Evolutionary conservation across 2,888 invertebrate species (phyloP).

Genomic region (Ennomos fuscantarius): DNA sequence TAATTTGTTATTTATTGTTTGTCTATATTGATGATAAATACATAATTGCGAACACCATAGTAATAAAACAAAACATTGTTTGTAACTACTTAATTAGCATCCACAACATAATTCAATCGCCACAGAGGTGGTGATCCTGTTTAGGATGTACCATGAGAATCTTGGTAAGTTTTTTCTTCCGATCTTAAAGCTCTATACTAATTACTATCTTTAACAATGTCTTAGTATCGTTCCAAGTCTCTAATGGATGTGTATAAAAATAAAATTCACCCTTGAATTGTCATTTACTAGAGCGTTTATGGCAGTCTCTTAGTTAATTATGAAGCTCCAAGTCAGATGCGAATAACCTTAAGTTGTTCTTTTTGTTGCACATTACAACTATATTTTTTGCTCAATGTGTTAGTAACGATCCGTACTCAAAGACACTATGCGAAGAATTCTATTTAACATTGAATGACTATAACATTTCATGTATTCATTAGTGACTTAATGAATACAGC

Average conservation of each 20-base stretch:
- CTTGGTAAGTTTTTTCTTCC: slow-evolving; percentile 1
- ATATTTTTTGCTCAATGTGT: slow-evolving; percentile 27
- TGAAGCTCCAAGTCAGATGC: slow-evolving; percentile 26
- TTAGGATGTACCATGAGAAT: not conserved
- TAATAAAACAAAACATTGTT: too few relatives aligned
- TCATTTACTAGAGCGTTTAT: slow-evolving; percentile 11
- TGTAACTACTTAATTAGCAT: too few relatives aligned
- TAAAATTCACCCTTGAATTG: slow-evolving; percentile 7
- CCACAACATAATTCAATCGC: too few relatives aligned
- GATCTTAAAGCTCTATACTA: not conserved
- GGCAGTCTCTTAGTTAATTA: slow-evolving; percentile 28
- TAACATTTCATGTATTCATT: slow-evolving; percentile 15
- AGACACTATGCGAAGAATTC: slow-evolving; percentile 18
- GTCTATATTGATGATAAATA: too few relatives aligned
- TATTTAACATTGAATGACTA: slow-evolving; percentile 30
- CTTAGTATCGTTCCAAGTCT: not conserved
- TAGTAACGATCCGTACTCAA: slow-evolving; percentile 17
- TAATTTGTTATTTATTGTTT: too few relatives aligned
- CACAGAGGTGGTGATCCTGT: too few relatives aligned
- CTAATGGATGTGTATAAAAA: not conserved
- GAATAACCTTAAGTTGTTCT: slow-evolving; percentile 16
- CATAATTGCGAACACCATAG: too few relatives aligned
- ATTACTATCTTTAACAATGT: not conserved
- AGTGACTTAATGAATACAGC: slow-evolving; percentile 8
- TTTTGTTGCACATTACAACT: slow-evolving; percentile 2